phyloP scores from a whole-genome alignment of 2,888 invertebrate species.

The Dromius quadrimaculatus region DNA sequence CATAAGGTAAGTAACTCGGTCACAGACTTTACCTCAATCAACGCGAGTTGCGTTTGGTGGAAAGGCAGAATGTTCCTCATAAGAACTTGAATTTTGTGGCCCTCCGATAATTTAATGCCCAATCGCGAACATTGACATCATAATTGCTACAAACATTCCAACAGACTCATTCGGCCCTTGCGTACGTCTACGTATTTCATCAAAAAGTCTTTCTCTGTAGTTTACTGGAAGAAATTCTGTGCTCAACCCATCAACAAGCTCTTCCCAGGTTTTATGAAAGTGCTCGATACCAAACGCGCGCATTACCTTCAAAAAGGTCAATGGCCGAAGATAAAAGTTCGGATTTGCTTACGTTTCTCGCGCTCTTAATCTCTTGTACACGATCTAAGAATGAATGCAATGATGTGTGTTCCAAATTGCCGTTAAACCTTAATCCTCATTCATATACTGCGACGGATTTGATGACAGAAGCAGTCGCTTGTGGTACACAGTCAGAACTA shows the following conservation, averaged over 20 bases:
- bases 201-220: constrained; percentile 7
- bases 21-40: constrained; percentile 49
- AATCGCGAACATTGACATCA: constrained; percentile 3
- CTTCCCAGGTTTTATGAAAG: neutral
- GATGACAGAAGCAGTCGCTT: too few relatives aligned
- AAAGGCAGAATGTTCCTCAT: constrained; percentile 53
- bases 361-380: too few relatives aligned
- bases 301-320: too few relatives aligned
- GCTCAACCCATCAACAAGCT: neutral
- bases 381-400: too few relatives aligned
- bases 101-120: constrained; percentile 19
- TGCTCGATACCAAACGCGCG: neutral
- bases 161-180: constrained; percentile 7
- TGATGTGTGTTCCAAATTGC: too few relatives aligned
- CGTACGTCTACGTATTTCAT: neutral
- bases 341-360: too few relatives aligned
- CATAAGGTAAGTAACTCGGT: constrained; percentile 49
- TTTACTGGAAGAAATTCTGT: constrained; percentile 3
- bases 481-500: too few relatives aligned
- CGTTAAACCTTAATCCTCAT: too few relatives aligned
- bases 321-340: too few relatives aligned
- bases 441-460: too few relatives aligned
- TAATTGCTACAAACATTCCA: constrained; percentile 7
- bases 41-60: constrained; percentile 53
- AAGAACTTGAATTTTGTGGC: constrained; percentile 49